Base-by-base conservation (phyloP, 2,113 vertebrate genomes). In the Prinia subflava region DNA sequence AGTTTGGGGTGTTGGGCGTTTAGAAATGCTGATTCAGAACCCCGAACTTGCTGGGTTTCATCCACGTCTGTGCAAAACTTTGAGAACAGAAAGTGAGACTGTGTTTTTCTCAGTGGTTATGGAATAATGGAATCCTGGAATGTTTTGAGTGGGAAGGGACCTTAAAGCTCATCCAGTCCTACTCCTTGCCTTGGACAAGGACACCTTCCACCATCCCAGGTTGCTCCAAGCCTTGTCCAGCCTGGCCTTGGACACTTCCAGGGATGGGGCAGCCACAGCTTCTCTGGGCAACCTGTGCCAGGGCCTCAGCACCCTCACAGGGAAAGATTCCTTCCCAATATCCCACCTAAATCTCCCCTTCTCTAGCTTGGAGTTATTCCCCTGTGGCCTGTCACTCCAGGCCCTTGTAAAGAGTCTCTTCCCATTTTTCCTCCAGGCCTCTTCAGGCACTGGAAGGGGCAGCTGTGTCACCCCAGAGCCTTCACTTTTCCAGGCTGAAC, bases 281-380 rank as follows among this genome's bases (percentile, higher is more conserved):
- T 3, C 53, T 30, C 23, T 39, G 77, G 27, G 7, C 23, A 59
- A 0, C 3, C 30, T 63, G 15, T 70, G 15, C 47, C 67, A 41
- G 24, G 30, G 6, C 25, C 35, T 30, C 4, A 1, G 0, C 27
- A 16, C 37, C 27, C 5, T 81, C 33, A 0, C 22, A 52, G 44
- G 15, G 37, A 44, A 21, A 2, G 1, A 39, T 46, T 53, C 12
- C 20, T 39, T 39, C 28, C 73, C 13, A 15, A 6, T 25, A 46
- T 46, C 39, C 46, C 23, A 12, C 18, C 39, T 44, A 8, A 28
- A 23, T 20, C 19, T n/a, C 12, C 17, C 3, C 12, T 67, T 33
- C 44, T 37, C 10, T 7, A 39, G 6, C 44, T 3, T 15, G 52
- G 28, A n/a, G 23, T n/a, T 11, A 6, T 5, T 59, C 23, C 19